Evolutionary conservation across 2,113 vertebrate genomes (phyloP), one percentile per base, ranked within the genome.

Genomic region (Petromus typicus): DNA sequence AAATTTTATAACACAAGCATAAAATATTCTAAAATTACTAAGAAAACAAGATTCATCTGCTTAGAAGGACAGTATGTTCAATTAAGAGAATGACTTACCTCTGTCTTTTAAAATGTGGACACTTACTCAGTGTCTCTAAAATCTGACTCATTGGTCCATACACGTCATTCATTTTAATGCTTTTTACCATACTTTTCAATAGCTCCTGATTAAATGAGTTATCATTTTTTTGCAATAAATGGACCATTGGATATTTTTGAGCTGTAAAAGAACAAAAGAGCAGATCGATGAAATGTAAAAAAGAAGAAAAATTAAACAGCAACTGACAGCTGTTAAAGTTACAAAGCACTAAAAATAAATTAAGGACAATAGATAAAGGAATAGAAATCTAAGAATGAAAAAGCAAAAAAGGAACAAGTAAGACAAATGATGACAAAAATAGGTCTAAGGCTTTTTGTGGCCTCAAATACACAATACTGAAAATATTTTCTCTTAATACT

Each of bases 71-170:
- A 81, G 16, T 61, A 22, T 32, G 32, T 4, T 96, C 27, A 84
- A 48, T 75, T 63, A 93, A 88, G 13, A 89, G 20, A 37, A 34
- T 10, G 57, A 75, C 97, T 98, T 96, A 99, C 99, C 99, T 98
- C 96, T 99, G 99, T 78, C 99, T 99, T 97, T 99, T 99, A 92
- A 99, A 98, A 61, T 99, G 99, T 94, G 99, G 98, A 96, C 99
- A 99, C 23, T 99, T 99, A 81, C 99, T 99, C 78, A 99, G 59
- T 45, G 99, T 99, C 98, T 99, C 99, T 92, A 99, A 96, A 96
- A 99, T 99, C 71, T 99, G 99, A 98, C 99, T 99, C 99, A 99
- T 99, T 79, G 99, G 99, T 90, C 99, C 99, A 14, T 99, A 99
- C 64, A 99, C 99, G 67, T 99, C 99, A 61, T 99, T 99, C 98